These are phyloP conservation scores for Empis livida DNA, from an alignment of 2,888 invertebrate species.

Conservation along the genomic window DNA sequence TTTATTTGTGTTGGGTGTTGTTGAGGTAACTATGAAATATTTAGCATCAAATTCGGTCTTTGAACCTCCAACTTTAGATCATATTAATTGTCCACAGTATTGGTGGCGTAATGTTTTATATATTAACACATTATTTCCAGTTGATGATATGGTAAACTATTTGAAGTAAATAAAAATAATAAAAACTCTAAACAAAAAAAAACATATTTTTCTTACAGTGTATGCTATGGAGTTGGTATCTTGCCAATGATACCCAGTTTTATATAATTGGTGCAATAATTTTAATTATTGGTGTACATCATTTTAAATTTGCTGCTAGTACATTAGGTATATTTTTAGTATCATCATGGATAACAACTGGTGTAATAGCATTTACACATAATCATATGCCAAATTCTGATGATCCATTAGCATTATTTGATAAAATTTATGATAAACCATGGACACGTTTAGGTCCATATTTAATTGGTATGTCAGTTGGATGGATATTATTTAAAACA, in stretches of 20 bases:
- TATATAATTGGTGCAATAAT: conserved; percentile 71
- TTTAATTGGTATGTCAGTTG: conserved; percentile 70
- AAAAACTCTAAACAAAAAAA: background rate
- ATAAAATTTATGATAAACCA: conserved; percentile 81
- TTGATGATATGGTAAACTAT: conserved; percentile 62
- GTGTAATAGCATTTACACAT: conserved; percentile 63
- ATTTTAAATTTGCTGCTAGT: conserved; percentile 62
- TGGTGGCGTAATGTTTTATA: conserved; percentile 84
- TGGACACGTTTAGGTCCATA: conserved; percentile 79
- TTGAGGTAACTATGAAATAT: conserved; percentile 79
- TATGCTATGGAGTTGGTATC: conserved; percentile 86
- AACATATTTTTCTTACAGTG: conserved; percentile 45
- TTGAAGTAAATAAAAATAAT: background rate
- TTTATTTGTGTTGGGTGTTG: conserved; percentile 68
- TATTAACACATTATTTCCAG: conserved; percentile 74
- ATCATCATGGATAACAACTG: conserved; percentile 68
- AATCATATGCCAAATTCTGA: conserved; percentile 67
- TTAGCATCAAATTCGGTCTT: conserved; percentile 69
- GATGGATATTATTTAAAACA: conserved; percentile 72
- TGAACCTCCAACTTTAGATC: conserved; percentile 69
- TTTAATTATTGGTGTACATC: conserved; percentile 63
- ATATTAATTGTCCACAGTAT: conserved; percentile 67
- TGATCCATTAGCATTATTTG: conserved; percentile 72
- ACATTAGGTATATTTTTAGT: conserved; percentile 52
- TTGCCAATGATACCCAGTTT: conserved; percentile 79